Evolutionary conservation across 2,797 vertebrate species (phyloP).

Genomic region (Gymnopithys bicolor): DNA sequence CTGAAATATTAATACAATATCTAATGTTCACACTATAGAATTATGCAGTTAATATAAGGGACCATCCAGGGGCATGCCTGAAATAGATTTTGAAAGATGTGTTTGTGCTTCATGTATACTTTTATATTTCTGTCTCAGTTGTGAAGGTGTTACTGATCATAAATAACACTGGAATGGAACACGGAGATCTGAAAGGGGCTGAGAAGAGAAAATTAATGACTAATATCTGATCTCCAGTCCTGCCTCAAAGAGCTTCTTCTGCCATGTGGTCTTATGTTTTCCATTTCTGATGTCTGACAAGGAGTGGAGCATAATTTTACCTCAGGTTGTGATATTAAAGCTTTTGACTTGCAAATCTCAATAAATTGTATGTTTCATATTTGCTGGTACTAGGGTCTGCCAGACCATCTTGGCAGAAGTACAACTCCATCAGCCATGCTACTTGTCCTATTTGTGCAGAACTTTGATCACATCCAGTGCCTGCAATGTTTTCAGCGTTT

Average conservation of each 20-base stretch:
- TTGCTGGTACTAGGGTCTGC: not conserved
- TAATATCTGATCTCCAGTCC: not conserved
- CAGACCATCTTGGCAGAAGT: not conserved
- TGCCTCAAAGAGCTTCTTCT: not conserved
- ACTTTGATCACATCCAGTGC: not conserved
- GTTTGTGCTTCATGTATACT: not conserved
- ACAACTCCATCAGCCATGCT: not conserved
- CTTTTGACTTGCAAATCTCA: not conserved
- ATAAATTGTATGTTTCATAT: not conserved
- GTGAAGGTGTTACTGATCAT: not conserved
- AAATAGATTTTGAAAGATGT: not conserved
- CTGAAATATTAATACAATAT: not conserved
- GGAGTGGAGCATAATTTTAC: not conserved
- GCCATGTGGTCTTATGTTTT: not conserved
- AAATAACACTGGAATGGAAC: not conserved
- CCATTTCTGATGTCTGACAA: not conserved
- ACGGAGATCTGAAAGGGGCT: not conserved
- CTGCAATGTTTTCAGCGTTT: not conserved
- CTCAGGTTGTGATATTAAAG: not conserved
- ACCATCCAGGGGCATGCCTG: not conserved
- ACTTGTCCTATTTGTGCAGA: not conserved
- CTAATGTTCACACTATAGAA: not conserved
- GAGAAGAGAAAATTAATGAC: not conserved
- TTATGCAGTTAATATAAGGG: not conserved
- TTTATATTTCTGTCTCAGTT: not conserved